Conservation (phyloP, 2,113 vertebrate genomes). For the Desmodus rotundus region DNA sequence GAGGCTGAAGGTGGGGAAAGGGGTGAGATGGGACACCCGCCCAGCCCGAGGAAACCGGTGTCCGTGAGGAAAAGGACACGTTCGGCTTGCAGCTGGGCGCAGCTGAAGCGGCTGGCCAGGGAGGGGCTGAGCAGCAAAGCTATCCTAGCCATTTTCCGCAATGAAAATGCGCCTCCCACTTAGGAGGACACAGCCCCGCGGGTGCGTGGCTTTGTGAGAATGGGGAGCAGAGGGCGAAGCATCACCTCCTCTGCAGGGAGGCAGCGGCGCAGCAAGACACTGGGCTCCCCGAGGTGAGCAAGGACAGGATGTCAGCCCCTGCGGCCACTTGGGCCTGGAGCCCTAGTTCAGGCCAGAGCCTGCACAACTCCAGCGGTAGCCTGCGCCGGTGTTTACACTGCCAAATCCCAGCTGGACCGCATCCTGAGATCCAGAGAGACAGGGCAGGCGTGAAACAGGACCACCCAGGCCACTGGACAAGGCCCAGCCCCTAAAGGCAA, state of each 20-base stretch:
- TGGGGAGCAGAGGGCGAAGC: background rate
- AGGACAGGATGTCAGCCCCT: background rate
- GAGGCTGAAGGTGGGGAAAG: background rate
- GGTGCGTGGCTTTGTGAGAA: background rate
- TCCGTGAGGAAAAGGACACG: background rate
- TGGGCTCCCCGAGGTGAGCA: background rate
- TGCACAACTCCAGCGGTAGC: background rate
- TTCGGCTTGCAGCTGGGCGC: accelerated
- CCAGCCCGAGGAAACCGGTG: accelerated
- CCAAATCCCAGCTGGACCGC: background rate
- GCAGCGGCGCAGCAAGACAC: background rate
- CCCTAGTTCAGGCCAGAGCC: background rate
- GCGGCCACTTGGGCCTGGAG: background rate
- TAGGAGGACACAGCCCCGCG: accelerated
- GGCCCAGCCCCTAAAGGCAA: background rate
- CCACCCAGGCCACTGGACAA: background rate
- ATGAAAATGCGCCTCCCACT: background rate
- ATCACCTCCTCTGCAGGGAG: background rate
- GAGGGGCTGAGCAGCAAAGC: background rate
- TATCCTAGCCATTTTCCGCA: background rate
- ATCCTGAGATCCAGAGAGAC: background rate
- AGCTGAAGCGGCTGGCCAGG: background rate
- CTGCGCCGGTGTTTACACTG: background rate
- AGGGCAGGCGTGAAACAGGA: background rate
- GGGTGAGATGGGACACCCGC: background rate